Evolutionary conservation across 2,113 vertebrate species (phyloP), one percentile per base, ranked within the genome.

Genomic region (Stomatorhinus ivindoensis): DNA sequence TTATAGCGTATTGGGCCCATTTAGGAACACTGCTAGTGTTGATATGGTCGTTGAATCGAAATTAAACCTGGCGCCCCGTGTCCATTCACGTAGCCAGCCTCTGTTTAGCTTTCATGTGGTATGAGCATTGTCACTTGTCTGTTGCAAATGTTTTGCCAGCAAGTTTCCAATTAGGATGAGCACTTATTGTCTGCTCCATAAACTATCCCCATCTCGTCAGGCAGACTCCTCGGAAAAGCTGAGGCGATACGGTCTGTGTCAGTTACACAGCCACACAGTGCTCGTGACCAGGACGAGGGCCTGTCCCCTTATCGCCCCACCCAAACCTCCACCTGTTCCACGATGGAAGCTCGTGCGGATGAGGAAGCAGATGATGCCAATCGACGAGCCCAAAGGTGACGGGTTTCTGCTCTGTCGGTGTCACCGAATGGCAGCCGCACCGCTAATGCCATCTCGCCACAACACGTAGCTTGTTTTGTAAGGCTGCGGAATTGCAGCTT

Each of bases 301-400:
- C 1, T 97, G 97, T 92, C 95, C 94, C 42, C 95, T 99, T 39
- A 88, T 94, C 89, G 87, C 93, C 17, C 95, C 95, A 0, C 92
- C 95, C 3, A 93, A 95, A 82, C 90, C 94, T n/a, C 92, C 94
- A 82, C 88, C 94, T 0, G 0, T 96, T 73, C 96, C 97, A 82
- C 7, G 39, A 7, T 99, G 97, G 97, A 98, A 99, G 92, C 95
- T 97, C 76, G 93, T 98, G 88, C 96, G 97, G 86, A 96, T 91
- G 9, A 95, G 94, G 92, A 97, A 96, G 84, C 61, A 97, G 91
- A 88, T 58, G 0, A 31, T 93, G 65, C 89, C 96, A 89, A 97
- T 95, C 9, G 97, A 96, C 91, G 97, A 99, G 92, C 95, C 97
- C 44, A 94, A 88, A 94, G 96, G 98, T 98, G 88, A 89, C 90